Base-by-base conservation (phyloP, 2,888 invertebrate species). In the Cenopis cana region DNA sequence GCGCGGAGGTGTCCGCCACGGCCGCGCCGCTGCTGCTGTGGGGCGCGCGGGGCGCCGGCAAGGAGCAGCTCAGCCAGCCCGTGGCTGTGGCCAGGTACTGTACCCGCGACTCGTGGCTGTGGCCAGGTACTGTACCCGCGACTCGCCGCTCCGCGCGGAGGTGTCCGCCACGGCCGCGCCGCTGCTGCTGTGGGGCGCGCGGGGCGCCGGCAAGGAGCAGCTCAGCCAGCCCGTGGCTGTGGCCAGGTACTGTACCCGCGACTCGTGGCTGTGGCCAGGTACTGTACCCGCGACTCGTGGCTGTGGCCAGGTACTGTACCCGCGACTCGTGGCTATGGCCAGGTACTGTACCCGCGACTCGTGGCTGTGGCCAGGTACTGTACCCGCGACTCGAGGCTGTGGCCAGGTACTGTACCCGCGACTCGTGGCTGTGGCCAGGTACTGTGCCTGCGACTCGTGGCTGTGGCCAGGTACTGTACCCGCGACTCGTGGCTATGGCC, bases 201-300 rank as follows among this genome's bases (percentile, higher is more conserved):
- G 96, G 17, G 98, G 97, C 64, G 94, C 95, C 72, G 96, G 96
- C 69, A 96, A 96, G 84, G 96, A 96, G 66, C 96, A 96, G 81
- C 96, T 98, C 81, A 95, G 95, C 82, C 98, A 98, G 86, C 98
- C 98, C 0, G 97, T 98, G 6, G 96, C 97, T 0, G 94, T 97
- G 14, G 95, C 96, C 73, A 89, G 88, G 89, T 88, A 92, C 94
- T 68, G 95, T 95, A 29, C 29, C 29, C 38, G 38, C 9, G 38
- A 38, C 9, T n/a, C n/a, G n/a, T n/a, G n/a, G n/a, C n/a, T n/a
- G n/a, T n/a, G n/a, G n/a, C n/a, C n/a, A n/a, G n/a, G n/a, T n/a
- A n/a, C n/a, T n/a, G n/a, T n/a, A n/a, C n/a, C n/a, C n/a, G n/a
- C n/a, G n/a, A n/a, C 98, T 98, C 0, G 97, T 98, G 6, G 96